phyloP scores from a whole-genome alignment of 2,797 vertebrate genomes.

The Fringilla coelebs region DNA sequence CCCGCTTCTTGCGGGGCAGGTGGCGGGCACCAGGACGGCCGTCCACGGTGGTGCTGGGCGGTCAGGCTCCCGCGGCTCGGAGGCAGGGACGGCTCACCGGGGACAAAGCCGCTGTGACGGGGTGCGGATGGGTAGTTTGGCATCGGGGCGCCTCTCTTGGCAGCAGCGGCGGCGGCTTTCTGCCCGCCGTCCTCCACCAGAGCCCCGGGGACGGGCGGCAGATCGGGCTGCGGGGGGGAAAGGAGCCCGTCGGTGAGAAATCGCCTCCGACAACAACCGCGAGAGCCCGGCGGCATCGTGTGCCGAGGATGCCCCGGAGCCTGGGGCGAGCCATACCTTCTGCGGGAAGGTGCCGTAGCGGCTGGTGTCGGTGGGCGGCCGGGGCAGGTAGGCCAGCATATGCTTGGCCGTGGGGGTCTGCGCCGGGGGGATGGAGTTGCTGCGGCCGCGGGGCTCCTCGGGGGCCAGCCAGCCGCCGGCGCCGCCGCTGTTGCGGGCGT shows the following conservation, averaged over 20 bases:
- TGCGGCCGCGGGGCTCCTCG: constrained; percentile 58
- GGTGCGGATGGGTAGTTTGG: constrained; percentile 12
- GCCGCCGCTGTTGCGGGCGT: background rate
- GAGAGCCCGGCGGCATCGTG: accelerated
- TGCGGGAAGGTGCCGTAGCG: constrained; percentile 64
- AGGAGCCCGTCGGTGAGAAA: background rate
- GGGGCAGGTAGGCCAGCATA: constrained; percentile 76
- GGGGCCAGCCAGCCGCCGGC: background rate
- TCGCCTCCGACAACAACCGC: accelerated
- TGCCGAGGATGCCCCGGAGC: background rate
- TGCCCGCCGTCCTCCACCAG: background rate
- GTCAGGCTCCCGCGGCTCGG: background rate
- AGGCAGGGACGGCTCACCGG: background rate
- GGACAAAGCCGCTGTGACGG: background rate
- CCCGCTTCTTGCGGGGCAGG: constrained; percentile 36
- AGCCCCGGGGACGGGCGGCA: background rate
- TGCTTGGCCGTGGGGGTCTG: constrained; percentile 75
- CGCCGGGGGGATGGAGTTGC: constrained; percentile 73
- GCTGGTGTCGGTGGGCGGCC: constrained; percentile 56
- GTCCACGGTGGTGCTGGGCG: background rate
- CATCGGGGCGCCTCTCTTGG: constrained; percentile 29
- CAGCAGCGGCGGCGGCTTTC: background rate
- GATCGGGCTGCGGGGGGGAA: constrained; percentile 37
- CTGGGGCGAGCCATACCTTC: constrained; percentile 58
- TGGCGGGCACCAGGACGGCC: background rate